phyloP scores from a whole-genome alignment of 2,888 invertebrate genomes.

The Beris morrisii region DNA sequence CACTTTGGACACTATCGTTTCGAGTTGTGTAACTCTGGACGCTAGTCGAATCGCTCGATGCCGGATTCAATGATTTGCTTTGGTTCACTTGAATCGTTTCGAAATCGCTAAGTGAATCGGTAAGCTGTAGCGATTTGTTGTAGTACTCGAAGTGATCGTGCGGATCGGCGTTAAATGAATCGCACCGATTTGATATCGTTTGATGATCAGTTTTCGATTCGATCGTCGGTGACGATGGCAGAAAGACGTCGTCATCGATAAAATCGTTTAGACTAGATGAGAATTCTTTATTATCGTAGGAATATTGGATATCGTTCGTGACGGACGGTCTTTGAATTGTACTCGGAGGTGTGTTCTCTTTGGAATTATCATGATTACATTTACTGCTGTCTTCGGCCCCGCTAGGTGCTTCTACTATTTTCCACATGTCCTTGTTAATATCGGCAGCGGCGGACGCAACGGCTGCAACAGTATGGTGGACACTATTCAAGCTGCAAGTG shows the following conservation, averaged over 20 bases:
- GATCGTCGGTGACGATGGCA: constrained; percentile 39
- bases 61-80: constrained; percentile 27
- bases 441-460: constrained; percentile 55
- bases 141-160: constrained; percentile 28
- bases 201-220: constrained; percentile 4
- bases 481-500: constrained; percentile 45
- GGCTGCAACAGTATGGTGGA: constrained; percentile 55
- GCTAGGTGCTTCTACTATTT: constrained; percentile 58
- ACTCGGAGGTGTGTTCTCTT: constrained; percentile 3
- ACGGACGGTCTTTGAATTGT: constrained; percentile 39
- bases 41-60: constrained; percentile 40
- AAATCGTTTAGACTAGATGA: constrained; percentile 48
- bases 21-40: constrained; percentile 40
- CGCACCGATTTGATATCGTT: constrained; percentile 4
- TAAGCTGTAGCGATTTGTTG: constrained; percentile 40
- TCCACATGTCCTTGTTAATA: constrained; percentile 58
- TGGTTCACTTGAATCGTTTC: constrained; percentile 39
- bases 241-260: constrained; percentile 51
- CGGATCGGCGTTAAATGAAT: constrained; percentile 16
- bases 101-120: constrained; percentile 43
- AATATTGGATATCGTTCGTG: constrained; percentile 44
- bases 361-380: constrained; percentile 14
- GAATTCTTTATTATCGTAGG: constrained; percentile 51
- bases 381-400: constrained; percentile 48
- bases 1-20: constrained; percentile 34